Conservation (phyloP, 2,797 vertebrate species). For the Lates japonicus region DNA sequence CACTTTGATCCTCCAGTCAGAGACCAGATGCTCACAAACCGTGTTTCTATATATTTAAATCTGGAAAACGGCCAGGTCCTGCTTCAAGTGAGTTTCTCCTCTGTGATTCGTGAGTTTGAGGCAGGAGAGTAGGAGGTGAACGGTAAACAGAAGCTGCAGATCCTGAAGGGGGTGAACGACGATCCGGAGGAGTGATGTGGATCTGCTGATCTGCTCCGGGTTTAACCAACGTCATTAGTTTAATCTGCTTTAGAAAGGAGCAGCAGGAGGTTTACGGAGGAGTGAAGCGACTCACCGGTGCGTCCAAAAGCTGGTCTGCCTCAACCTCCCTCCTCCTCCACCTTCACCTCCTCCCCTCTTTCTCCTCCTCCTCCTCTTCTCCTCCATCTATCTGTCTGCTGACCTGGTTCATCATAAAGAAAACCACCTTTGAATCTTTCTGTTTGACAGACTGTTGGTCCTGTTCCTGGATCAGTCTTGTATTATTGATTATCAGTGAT, state of each 20-base stretch:
- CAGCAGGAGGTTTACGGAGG: constrained; percentile 35
- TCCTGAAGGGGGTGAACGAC: background rate
- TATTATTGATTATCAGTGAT: no score
- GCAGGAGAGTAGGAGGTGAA: background rate
- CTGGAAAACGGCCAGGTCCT: background rate
- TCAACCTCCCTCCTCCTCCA: constrained; percentile 19
- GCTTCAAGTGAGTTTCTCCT: background rate
- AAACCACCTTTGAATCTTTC: no score
- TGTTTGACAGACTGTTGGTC: no score
- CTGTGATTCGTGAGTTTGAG: background rate
- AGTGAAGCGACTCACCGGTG: background rate
- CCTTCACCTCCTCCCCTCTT: background rate
- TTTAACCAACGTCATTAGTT: constrained; percentile 49
- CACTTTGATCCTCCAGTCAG: background rate
- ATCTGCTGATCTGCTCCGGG: constrained; percentile 27
- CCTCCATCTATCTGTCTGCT: no score
- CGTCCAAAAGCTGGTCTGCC: constrained; percentile 31
- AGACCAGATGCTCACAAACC: background rate
- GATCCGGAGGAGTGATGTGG: constrained; percentile 13
- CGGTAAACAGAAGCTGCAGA: background rate
- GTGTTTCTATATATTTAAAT: no score
- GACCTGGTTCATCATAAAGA: no score
- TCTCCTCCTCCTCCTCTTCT: no score
- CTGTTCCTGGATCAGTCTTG: no score
- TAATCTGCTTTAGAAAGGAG: constrained; percentile 42